A percentile compares a stretch with the other conserved stretches of the same genome.
phyloP scores from a whole-genome alignment of 2,113 vertebrate genomes.

The Neolamprologus sp. region DNA sequence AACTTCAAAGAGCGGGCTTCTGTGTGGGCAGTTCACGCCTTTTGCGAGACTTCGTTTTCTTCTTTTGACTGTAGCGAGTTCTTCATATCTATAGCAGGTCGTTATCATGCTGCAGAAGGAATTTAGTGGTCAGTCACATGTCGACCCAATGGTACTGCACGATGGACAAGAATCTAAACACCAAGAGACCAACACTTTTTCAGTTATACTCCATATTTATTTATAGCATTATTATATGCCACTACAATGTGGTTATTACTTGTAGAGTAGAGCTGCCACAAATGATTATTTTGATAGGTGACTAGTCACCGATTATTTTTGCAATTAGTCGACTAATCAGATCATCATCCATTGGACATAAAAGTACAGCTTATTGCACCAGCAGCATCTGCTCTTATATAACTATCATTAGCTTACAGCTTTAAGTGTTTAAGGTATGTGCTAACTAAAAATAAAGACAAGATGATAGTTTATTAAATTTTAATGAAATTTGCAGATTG shows the following conservation, averaged over 20 bases:
- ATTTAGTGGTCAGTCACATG: background rate
- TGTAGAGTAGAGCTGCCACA: background rate
- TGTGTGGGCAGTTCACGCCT: background rate
- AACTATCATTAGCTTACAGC: too few species aligned
- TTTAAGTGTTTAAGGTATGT: rapidly evolving
- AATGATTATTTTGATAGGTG: rapidly evolving
- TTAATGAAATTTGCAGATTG: rapidly evolving
- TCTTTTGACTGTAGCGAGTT: background rate
- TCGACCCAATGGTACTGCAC: background rate
- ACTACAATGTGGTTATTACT: background rate
- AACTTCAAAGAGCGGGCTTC: background rate
- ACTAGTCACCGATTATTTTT: too few species aligned
- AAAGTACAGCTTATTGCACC: too few species aligned
- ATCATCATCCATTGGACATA: too few species aligned
- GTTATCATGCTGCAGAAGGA: background rate
- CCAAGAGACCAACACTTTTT: background rate
- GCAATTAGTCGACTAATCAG: too few species aligned
- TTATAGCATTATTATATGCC: background rate
- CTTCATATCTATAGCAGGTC: background rate
- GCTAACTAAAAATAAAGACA: too few species aligned
- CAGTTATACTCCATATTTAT: background rate
- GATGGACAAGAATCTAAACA: background rate
- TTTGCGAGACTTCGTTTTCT: background rate
- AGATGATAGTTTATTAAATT: too few species aligned
- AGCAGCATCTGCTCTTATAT: too few species aligned